These are phyloP conservation scores for Pelobates cultripes DNA, from an alignment of 2,797 vertebrate species.

Conservation along the genomic window DNA sequence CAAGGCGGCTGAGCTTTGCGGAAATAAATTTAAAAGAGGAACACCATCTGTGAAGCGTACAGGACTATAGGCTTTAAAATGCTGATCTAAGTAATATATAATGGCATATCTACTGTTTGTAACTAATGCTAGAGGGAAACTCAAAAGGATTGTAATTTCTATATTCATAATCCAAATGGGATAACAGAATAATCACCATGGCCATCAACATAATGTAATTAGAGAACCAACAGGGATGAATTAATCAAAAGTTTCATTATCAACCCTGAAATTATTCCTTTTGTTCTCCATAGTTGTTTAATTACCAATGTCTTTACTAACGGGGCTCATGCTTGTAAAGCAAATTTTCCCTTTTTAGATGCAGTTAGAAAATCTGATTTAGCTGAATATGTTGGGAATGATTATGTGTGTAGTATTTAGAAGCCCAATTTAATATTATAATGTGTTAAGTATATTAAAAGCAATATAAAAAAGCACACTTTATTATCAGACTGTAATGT, in stretches of 20 bases:
- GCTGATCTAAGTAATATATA: not conserved
- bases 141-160: slow-evolving; percentile 36
- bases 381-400: not conserved
- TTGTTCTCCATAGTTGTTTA: slow-evolving; percentile 31
- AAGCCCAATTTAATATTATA: not conserved
- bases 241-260: slow-evolving; percentile 43
- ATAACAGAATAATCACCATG: slow-evolving; percentile 39
- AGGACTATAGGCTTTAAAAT: not conserved
- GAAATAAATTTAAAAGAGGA: not conserved
- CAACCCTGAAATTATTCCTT: slow-evolving; percentile 36
- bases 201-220: slow-evolving; percentile 38
- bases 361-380: not conserved
- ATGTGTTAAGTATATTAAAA: not conserved
- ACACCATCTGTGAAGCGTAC: not conserved
- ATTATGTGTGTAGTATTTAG: not conserved
- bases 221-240: slow-evolving; percentile 29
- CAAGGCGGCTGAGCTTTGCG: not conserved
- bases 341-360: slow-evolving; percentile 13
- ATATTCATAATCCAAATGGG: slow-evolving; percentile 36
- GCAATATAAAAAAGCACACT: not conserved
- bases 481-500: too few species aligned
- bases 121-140: slow-evolving; percentile 5
- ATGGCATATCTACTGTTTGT: slow-evolving; percentile 17
- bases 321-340: slow-evolving; percentile 13
- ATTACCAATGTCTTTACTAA: slow-evolving; percentile 26